Evolutionary conservation across 2,888 invertebrate genomes (phyloP).

Genomic region (Chorisops tibialis): DNA sequence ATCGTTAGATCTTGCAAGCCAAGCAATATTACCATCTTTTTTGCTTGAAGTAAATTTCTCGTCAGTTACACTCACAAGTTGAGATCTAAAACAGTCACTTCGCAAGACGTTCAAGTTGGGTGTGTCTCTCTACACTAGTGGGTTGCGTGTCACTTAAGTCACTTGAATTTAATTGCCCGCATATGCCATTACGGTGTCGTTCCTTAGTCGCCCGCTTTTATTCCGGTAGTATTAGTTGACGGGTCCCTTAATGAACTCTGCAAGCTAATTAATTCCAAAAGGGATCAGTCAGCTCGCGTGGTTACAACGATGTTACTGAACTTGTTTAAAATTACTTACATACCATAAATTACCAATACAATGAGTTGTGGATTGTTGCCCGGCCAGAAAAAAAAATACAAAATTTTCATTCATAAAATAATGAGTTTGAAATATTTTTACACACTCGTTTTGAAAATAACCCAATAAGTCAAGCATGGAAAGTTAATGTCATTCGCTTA

Average conservation of each 20-base stretch:
- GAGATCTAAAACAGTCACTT: constrained; percentile 3
- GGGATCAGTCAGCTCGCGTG: constrained; percentile 1
- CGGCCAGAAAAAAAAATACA: no score
- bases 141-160: constrained; percentile 17
- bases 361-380: no score
- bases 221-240: constrained; percentile 15
- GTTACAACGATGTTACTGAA: not conserved
- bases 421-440: no score
- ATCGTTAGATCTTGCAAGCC: constrained; percentile 1
- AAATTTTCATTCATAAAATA: no score
- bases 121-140: constrained; percentile 9
- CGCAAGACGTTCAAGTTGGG: constrained; percentile 5
- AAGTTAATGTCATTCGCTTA: no score
- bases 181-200: constrained; percentile 12
- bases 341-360: not conserved
- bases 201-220: constrained; percentile 2
- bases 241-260: constrained; percentile 8
- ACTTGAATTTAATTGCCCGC: constrained; percentile 24
- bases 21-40: not conserved
- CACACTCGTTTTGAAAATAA: no score
- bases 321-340: not conserved
- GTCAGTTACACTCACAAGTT: not conserved
- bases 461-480: no score
- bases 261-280: constrained; percentile 17
- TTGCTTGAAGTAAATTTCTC: constrained; percentile 6